phyloP scores from a whole-genome alignment of 2,113 vertebrate species.

The Pionites leucogaster region DNA sequence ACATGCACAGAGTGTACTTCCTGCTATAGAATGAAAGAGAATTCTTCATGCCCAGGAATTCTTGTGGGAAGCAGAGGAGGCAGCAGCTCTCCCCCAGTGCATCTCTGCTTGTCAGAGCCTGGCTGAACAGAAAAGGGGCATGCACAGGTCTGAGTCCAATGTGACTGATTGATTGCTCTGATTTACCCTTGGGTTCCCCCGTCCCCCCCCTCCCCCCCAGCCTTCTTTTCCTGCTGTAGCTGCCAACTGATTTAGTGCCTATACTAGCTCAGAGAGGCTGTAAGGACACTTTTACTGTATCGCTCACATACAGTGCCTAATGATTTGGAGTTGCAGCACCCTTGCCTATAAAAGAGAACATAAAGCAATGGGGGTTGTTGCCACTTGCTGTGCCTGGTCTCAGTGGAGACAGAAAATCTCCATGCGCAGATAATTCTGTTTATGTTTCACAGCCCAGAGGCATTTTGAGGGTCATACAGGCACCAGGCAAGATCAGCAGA shows the following conservation, averaged over 20 bases:
- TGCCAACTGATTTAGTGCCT: background rate
- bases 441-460: background rate
- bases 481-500: background rate
- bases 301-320: background rate
- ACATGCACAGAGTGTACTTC: background rate
- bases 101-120: background rate
- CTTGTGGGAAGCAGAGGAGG: background rate
- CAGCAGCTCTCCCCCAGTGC: background rate
- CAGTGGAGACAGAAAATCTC: background rate
- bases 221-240: background rate
- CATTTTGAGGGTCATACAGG: background rate
- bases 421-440: background rate
- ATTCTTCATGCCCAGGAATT: background rate
- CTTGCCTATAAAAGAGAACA: conserved; percentile 18
- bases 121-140: background rate
- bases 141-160: background rate
- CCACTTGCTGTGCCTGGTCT: background rate
- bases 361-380: background rate
- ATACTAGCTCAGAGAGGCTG: background rate
- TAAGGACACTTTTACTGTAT: conserved; percentile 15
- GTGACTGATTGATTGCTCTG: background rate
- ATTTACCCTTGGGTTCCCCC: background rate
- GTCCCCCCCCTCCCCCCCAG: background rate
- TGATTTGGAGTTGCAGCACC: background rate
- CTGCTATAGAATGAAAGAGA: background rate